Conservation (phyloP, 2,888 invertebrate species). For the Hofmannophila pseudospretella region DNA sequence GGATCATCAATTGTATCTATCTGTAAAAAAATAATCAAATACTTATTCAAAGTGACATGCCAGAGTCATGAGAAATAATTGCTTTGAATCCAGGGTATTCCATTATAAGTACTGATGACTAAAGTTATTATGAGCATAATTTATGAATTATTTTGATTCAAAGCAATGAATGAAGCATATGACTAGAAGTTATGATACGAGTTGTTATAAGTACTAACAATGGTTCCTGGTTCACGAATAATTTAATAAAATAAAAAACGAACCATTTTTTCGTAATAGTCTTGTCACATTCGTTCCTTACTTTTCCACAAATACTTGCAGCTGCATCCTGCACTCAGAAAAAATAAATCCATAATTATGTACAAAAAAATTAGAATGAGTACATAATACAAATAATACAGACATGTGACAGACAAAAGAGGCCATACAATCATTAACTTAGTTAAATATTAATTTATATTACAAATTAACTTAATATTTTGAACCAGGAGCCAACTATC, state of each 20-base stretch:
- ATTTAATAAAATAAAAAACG: constrained; percentile 32
- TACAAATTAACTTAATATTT: too few relatives aligned
- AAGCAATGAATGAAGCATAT: too few relatives aligned
- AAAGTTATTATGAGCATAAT: too few relatives aligned
- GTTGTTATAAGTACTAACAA: background rate
- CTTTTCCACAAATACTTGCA: constrained; percentile 43
- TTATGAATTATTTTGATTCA: too few relatives aligned
- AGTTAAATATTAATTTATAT: constrained; percentile 1
- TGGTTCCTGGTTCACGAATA: constrained; percentile 19
- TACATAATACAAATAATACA: constrained; percentile 4
- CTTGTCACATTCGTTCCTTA: constrained; percentile 45
- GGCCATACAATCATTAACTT: constrained; percentile 25
- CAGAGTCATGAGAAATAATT: too few relatives aligned
- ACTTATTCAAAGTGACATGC: too few relatives aligned
- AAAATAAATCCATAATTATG: constrained; percentile 18
- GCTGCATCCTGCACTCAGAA: constrained; percentile 51
- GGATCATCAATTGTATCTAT: constrained; percentile 93
- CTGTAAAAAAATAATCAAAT: too few relatives aligned
- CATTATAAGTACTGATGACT: too few relatives aligned
- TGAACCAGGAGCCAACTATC: constrained; percentile 63
- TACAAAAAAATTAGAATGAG: too few relatives aligned
- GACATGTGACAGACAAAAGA: constrained; percentile 29
- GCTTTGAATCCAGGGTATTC: background rate
- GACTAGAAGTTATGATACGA: constrained; percentile 4
- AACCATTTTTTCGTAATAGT: constrained; percentile 53